phyloP scores from a whole-genome alignment of 2,888 invertebrate genomes.

The Cosmopolites sordidus region DNA sequence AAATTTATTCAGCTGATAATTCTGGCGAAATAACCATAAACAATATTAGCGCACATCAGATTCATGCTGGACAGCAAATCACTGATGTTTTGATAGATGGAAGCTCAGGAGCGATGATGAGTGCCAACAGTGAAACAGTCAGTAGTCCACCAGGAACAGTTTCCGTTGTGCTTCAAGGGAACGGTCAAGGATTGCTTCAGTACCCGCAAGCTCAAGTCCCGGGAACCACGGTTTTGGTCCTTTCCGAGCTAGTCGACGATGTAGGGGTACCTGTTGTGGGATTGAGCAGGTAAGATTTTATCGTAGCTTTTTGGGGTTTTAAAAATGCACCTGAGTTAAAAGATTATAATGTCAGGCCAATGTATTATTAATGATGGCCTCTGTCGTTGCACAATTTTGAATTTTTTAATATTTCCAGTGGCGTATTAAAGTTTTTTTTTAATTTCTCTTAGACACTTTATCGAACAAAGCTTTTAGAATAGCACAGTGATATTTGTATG shows the following conservation, averaged over 20 bases:
- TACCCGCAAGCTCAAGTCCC: conserved; percentile 53
- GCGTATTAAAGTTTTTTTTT: too few species aligned
- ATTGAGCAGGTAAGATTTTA: conserved; percentile 24
- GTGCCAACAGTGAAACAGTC: conserved; percentile 50
- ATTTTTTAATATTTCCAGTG: conserved; percentile 3
- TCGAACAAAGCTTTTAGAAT: too few species aligned
- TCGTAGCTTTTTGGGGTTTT: conserved; percentile 3
- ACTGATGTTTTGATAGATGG: conserved; percentile 56
- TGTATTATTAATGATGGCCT: conserved; percentile 13
- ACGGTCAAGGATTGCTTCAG: conserved; percentile 52
- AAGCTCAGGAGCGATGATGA: conserved; percentile 53
- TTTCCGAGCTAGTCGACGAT: conserved; percentile 67
- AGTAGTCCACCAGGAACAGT: conserved; percentile 47
- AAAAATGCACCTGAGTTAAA: conserved; percentile 12
- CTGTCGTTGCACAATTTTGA: conserved; percentile 14
- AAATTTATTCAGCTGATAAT: conserved; percentile 68
- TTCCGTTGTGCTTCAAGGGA: conserved; percentile 52
- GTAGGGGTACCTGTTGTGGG: conserved; percentile 65
- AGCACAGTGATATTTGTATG: too few species aligned
- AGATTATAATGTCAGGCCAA: conserved; percentile 10
- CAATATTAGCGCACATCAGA: conserved; percentile 48
- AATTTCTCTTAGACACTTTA: too few species aligned
- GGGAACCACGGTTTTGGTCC: conserved; percentile 64
- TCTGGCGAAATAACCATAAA: conserved; percentile 48
- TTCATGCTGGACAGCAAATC: conserved; percentile 44